Conservation (phyloP, 2,113 vertebrate species). For the Mormyrus iriodes region DNA sequence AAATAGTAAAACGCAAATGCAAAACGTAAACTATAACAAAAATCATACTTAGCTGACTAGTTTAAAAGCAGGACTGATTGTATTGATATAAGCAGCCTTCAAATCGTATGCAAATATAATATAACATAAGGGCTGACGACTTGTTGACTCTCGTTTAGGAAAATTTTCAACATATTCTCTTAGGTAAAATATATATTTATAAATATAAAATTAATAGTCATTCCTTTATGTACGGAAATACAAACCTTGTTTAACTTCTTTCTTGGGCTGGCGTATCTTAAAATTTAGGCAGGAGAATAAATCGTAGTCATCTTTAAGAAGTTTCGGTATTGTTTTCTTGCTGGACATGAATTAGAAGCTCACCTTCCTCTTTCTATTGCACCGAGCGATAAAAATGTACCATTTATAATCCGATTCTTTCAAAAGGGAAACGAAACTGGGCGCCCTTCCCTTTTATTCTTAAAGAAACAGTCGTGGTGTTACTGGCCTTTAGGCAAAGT, state of each 20-base stretch:
- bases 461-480: background rate
- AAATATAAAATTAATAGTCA: background rate
- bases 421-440: conserved; percentile 13
- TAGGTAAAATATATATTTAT: background rate
- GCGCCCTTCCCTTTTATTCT: background rate
- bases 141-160: background rate
- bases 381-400: background rate
- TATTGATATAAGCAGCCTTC: background rate
- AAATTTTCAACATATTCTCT: background rate
- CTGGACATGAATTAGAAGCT: background rate
- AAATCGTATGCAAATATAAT: background rate
- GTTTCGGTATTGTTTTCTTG: background rate
- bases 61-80: background rate
- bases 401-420: background rate
- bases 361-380: background rate
- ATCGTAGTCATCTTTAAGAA: background rate
- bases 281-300: background rate
- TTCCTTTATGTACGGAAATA: background rate
- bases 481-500: background rate
- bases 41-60: background rate
- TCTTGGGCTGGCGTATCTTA: background rate
- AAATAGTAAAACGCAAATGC: too few species aligned
- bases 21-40: too few species aligned
- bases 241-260: background rate
- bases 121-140: background rate